Evolutionary conservation across 2,797 vertebrate genomes (phyloP).

Genomic region (Sebastes iracundus): DNA sequence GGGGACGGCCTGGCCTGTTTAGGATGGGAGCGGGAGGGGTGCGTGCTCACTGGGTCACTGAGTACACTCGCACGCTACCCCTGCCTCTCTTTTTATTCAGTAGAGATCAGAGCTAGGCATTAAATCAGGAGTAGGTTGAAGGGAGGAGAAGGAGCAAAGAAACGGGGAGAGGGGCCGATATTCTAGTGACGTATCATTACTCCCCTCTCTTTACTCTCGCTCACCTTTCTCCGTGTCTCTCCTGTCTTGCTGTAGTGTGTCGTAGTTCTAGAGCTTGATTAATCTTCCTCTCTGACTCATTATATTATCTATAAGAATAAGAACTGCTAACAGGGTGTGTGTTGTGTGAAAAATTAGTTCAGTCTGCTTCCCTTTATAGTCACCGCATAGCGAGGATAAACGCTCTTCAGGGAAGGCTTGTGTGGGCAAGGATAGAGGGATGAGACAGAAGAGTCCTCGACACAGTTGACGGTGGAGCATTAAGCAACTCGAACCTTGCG

Average conservation of each 20-base stretch:
- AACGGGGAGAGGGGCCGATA: conserved; percentile 54
- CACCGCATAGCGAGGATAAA: conserved; percentile 78
- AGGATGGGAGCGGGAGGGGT: conserved; percentile 58
- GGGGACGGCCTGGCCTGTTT: conserved; percentile 69
- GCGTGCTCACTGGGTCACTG: conserved; percentile 67
- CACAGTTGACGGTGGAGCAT: conserved; percentile 62
- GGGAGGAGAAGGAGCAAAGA: conserved; percentile 72
- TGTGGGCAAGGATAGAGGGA: conserved; percentile 67
- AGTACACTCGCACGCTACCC: conserved; percentile 75
- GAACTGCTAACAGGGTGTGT: conserved; percentile 84
- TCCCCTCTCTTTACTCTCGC: conserved; percentile 74
- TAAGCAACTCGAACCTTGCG: conserved; percentile 53
- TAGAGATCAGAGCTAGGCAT: conserved; percentile 78
- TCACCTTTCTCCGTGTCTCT: conserved; percentile 71
- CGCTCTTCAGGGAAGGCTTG: conserved; percentile 74
- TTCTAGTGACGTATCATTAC: conserved; percentile 47
- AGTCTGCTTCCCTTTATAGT: conserved; percentile 84
- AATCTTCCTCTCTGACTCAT: conserved; percentile 82
- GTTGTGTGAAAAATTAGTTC: conserved; percentile 78
- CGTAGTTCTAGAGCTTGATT: conserved; percentile 82
- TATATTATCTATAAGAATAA: conserved; percentile 84
- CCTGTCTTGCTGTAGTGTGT: conserved; percentile 79
- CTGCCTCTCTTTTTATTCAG: conserved; percentile 77
- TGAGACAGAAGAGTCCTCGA: conserved; percentile 56
- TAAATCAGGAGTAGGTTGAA: conserved; percentile 66